Percentiles rank a stretch among this genome's conserved stretches.
Evolutionary conservation across 2,113 vertebrate species (phyloP).

Genomic region (Peromyscus californicus): DNA sequence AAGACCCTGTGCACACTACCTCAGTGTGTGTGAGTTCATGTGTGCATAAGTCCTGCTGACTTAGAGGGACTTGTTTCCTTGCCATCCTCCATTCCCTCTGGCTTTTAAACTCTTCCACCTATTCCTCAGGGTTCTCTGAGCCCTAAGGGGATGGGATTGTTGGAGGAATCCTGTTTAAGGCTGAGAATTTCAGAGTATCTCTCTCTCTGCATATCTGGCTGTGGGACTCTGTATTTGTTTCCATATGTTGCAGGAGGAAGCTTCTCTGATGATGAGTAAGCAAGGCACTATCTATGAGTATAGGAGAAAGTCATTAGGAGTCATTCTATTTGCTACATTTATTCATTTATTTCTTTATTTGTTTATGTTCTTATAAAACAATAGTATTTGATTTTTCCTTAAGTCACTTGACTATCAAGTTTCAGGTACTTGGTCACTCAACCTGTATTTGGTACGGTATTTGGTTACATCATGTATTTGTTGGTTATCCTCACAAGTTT

Average conservation of each 20-base stretch:
- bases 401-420: neutral
- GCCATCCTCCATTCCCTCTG: neutral
- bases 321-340: neutral
- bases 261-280: neutral
- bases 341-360: neutral
- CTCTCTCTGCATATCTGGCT: neutral
- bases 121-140: neutral
- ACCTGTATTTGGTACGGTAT: neutral
- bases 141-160: neutral
- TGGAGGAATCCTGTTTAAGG: neutral
- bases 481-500: neutral
- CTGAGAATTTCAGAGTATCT: neutral
- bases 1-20: neutral
- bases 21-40: neutral
- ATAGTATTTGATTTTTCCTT: neutral
- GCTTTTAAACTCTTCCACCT: neutral
- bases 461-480: neutral
- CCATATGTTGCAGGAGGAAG: neutral
- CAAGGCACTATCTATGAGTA: neutral
- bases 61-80: accelerated
- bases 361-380: neutral
- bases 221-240: neutral
- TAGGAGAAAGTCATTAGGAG: neutral
- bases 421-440: neutral
- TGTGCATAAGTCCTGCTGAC: neutral